A percentile compares a stretch with the other conserved stretches of the same genome.
phyloP scores from a whole-genome alignment of 2,113 vertebrate genomes.

The Alligator sinensis region DNA sequence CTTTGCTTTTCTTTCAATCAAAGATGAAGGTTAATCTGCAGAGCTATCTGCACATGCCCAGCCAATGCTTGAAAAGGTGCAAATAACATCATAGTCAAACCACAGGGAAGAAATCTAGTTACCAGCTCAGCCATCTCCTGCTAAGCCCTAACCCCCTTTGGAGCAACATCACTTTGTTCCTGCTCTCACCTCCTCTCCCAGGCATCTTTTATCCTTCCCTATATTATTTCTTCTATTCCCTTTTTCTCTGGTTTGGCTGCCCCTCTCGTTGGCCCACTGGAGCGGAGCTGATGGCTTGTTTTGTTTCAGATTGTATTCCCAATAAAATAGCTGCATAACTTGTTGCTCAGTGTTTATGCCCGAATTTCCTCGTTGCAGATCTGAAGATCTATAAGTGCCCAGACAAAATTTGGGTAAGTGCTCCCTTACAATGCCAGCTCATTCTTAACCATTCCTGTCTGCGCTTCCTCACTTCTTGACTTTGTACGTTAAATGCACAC shows the following conservation, averaged over 20 bases:
- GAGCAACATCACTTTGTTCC: background rate
- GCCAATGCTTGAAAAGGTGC: background rate
- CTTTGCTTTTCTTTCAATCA: constrained; percentile 49
- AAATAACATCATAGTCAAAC: constrained; percentile 28
- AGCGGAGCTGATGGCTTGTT: background rate
- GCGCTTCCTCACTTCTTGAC: no score
- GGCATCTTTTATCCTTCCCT: rapidly evolving
- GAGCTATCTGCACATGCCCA: background rate
- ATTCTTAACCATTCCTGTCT: background rate
- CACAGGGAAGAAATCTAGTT: constrained; percentile 22
- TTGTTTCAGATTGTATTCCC: background rate
- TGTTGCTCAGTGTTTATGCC: background rate
- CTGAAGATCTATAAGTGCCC: background rate
- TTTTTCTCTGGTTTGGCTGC: background rate
- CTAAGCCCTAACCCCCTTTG: background rate
- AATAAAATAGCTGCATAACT: background rate
- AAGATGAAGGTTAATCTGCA: constrained; percentile 57
- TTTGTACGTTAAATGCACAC: no score
- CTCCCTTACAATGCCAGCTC: background rate
- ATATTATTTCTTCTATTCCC: background rate
- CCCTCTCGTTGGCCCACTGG: background rate
- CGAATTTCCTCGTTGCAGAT: background rate
- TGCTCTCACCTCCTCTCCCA: background rate
- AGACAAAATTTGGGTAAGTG: background rate
- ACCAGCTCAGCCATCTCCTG: background rate